Base-by-base conservation (phyloP, 2,888 invertebrate species). In the Agrochola lota region DNA sequence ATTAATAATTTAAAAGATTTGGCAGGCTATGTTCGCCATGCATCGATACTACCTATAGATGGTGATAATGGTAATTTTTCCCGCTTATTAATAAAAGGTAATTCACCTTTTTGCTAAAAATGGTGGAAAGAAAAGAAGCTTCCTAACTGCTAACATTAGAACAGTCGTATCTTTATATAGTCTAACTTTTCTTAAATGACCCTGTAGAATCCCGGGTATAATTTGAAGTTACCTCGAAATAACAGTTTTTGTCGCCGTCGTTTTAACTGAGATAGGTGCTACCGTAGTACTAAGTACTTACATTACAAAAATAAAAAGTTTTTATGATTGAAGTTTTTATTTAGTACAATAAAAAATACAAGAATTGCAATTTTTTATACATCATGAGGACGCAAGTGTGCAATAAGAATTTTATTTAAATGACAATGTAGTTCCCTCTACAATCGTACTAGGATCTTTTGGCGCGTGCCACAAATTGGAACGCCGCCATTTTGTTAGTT, bases 181-280 rank as follows among this genome's bases (percentile, higher is more conserved):
- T 43, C 43, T 46, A 85, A 81, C 81, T 85, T 81, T 80, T 67
- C 67, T 71, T 64, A 80, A 85, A 66, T 81, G 15, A 40, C 55
- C 40, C 80, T 26, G 40, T 71, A 80, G 49, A 46, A 75, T 64
- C 40, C 59, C 20, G n/a, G 60, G 70, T 62, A 59, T 43, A 74
- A 80, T 60, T 79, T 43, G 43, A 55, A 74, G 74, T 55, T 74
- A 74, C 85, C 62, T 81, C 23, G 66, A 74, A 62, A 81, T 63
- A 74, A 82, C 70, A 59, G 70, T 85, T 74, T 85, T 85, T 63
- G 73, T 73, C 35, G 62, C 3, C n/a, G 26, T 72, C 59, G 40
- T 70, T 85, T 70, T 64, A 73, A 57, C 66, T 85, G 30, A 73
- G 43, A 55, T 35, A 66, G 26, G 11, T 68, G 26, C 35, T 62